phyloP scores from a whole-genome alignment of 2,888 invertebrate species.

The Emesis russula region DNA sequence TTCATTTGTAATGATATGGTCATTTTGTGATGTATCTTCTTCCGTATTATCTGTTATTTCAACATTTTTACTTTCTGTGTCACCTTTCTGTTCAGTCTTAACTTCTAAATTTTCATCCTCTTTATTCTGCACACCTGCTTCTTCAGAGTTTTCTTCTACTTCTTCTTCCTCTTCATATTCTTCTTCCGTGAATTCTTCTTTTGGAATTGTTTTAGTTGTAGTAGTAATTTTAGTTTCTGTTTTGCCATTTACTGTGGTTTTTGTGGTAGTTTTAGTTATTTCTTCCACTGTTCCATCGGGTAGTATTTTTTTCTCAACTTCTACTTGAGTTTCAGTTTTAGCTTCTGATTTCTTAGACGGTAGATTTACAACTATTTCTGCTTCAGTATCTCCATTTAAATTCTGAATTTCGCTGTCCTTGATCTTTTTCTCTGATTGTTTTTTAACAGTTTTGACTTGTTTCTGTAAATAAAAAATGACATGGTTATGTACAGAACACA shows the following conservation, averaged over 20 bases:
- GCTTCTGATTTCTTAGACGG: conserved; percentile 93
- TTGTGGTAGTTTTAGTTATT: conserved; percentile 94
- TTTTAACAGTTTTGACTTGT: conserved; percentile 92
- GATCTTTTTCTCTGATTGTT: conserved; percentile 91
- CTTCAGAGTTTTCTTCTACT: conserved; percentile 89
- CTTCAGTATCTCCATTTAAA: conserved; percentile 92
- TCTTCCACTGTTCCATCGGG: conserved; percentile 94
- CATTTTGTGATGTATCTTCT: conserved; percentile 89
- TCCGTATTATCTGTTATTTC: conserved; percentile 66
- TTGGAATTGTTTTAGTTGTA: conserved; percentile 93
- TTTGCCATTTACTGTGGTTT: conserved; percentile 93
- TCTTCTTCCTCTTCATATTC: conserved; percentile 91
- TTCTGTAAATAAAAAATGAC: conserved; percentile 92
- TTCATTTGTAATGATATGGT: conserved; percentile 91
- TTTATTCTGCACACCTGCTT: conserved; percentile 56
- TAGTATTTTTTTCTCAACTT: conserved; percentile 92
- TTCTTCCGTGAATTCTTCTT: conserved; percentile 91
- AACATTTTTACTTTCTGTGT: neutral
- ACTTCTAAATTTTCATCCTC: conserved; percentile 2
- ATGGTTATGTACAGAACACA: neutral
- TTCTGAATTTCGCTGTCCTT: conserved; percentile 91
- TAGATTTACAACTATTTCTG: conserved; percentile 92
- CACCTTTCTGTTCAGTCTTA: conserved; percentile 22
- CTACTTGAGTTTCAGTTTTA: conserved; percentile 94
- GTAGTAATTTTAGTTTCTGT: conserved; percentile 94